These are phyloP conservation scores for Tachysurus fulvidraco DNA, from an alignment of 2,113 vertebrate genomes.

Conservation along the genomic window DNA sequence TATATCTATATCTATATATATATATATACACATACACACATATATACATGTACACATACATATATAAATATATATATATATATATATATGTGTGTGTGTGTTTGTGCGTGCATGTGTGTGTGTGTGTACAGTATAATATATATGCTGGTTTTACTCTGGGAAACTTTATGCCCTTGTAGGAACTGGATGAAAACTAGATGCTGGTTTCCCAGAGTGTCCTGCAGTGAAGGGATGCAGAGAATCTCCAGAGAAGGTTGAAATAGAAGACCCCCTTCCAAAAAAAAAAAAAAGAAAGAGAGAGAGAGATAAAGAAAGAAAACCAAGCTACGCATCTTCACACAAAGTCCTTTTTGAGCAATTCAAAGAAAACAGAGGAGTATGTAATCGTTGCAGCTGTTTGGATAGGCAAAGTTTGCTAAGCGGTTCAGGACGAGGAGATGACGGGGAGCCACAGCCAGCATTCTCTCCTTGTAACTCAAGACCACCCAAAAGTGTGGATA, in stretches of 20 bases:
- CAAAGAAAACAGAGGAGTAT: conserved; percentile 50
- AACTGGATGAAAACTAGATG: conserved; percentile 32
- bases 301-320: not conserved
- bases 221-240: conserved; percentile 23
- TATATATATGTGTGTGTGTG: no score
- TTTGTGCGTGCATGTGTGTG: no score
- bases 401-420: conserved; percentile 51
- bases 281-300: not conserved
- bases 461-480: conserved; percentile 43
- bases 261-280: not conserved
- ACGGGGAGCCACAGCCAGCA: conserved; percentile 23
- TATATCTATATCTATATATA: no score
- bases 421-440: conserved; percentile 50
- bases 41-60: no score
- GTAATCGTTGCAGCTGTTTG: conserved; percentile 50
- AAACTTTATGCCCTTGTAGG: conserved; percentile 18
- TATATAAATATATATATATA: no score
- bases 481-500: conserved; percentile 50
- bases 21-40: no score
- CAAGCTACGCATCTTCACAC: conserved; percentile 28
- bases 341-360: conserved; percentile 27
- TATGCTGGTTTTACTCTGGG: no score
- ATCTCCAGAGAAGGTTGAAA: conserved; percentile 21
- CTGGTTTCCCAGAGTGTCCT: conserved; percentile 45
- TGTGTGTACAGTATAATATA: no score